Evolutionary conservation across 2,888 invertebrate genomes (phyloP).

Genomic region (Ernsta delagoae): DNA sequence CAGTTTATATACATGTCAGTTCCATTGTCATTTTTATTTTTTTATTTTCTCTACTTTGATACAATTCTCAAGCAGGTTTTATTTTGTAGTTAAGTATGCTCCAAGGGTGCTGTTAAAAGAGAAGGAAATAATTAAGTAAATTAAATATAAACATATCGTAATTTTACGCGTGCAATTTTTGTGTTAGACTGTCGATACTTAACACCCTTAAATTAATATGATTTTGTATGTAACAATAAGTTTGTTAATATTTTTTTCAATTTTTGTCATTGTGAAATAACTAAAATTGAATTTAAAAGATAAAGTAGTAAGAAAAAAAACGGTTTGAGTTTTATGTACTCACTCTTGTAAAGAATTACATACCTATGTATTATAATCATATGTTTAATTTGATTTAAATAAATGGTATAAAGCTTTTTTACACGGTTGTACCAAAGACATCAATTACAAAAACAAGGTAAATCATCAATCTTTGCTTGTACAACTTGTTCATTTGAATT

Average conservation of each 20-base stretch:
- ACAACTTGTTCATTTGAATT: constrained; percentile 33
- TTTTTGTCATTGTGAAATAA: too few relatives aligned
- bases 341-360: not conserved
- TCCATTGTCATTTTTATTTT: too few relatives aligned
- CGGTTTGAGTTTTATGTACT: too few relatives aligned
- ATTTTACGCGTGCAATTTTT: constrained; percentile 8
- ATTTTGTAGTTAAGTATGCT: not conserved
- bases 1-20: too few relatives aligned
- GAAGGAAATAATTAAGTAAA: not conserved
- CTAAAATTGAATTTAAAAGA: too few relatives aligned
- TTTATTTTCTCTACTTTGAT: too few relatives aligned
- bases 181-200: not conserved
- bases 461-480: constrained; percentile 32
- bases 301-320: too few relatives aligned
- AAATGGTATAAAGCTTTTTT: constrained; percentile 14
- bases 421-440: constrained; percentile 37
- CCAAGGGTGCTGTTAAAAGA: not conserved
- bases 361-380: not conserved
- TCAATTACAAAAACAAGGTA: constrained; percentile 24
- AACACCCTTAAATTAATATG: not conserved
- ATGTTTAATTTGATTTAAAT: not conserved
- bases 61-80: too few relatives aligned
- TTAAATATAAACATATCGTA: too few relatives aligned
- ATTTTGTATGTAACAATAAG: not conserved
- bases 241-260: not conserved